Evolutionary conservation across 2,113 vertebrate species (phyloP), one percentile per base, ranked within the genome.

Genomic region (Pterocles gutturalis): DNA sequence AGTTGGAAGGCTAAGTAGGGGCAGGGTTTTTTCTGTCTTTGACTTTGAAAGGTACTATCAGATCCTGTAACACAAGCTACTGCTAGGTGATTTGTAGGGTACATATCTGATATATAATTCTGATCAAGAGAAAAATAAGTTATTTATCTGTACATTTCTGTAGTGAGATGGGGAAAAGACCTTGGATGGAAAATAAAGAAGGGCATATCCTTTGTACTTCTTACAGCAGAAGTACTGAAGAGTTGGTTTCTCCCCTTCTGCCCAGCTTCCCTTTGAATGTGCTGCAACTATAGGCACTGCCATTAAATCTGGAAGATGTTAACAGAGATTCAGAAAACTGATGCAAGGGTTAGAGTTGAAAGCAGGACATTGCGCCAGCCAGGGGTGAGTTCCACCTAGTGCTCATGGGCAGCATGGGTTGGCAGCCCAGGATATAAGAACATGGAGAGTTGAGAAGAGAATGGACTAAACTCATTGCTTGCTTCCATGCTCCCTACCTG

Each of bases 401-500:
- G 36, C n/a, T 77, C 0, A 5, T 51, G 69, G 18, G 31, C 0
- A 0, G 29, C 48, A 13, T 43, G 48, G 11, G 1, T 75, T 90
- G 58, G 51, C 22, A 86, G 21, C 48, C 26, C 26, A 31, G 69
- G 38, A 83, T 24, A 31, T 8, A 31, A 20, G 22, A 61, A 28
- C 16, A 13, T 21, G 36, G 41, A 34, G 31, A 49, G 11, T 11
- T 77, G n/a, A 54, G 18, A 71, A 66, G 33, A 21, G 53, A 86
- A 29, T 26, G 31, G 54, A 36, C 7, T 28, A 79, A 79, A 53
- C 17, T 64, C 17, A 11, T 4, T 0, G 1, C 24, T 29, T 87
- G 24, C 45, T 31, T 67, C 14, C 19, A 38, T 1, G 0, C 17
- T 66, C 29, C 15, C 61, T 0, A 0, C 20, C 29, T 75, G 80